phyloP scores from a whole-genome alignment of 2,113 vertebrate species.

The Poeciliopsis retropinna region DNA sequence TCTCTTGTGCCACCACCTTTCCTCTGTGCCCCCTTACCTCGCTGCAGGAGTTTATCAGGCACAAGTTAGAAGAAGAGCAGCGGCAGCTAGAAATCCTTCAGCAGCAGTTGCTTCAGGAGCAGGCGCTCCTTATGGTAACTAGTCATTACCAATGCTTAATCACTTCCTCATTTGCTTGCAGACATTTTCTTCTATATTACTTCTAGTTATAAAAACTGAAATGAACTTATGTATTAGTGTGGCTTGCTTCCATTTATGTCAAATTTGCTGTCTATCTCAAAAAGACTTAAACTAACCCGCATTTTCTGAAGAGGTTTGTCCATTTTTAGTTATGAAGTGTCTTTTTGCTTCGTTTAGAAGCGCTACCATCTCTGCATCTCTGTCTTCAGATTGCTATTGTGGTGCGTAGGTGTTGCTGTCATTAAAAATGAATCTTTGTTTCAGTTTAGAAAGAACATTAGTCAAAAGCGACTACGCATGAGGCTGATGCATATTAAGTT shows the following conservation, averaged over 20 bases:
- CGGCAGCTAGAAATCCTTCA: constrained; percentile 94
- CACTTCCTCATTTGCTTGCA: constrained; percentile 19
- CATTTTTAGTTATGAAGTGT: constrained; percentile 7
- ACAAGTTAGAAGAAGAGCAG: constrained; percentile 95
- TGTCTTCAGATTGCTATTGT: constrained; percentile 11
- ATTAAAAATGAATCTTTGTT: constrained; percentile 19
- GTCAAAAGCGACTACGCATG: neutral
- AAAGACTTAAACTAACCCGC: constrained; percentile 38
- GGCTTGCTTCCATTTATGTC: neutral
- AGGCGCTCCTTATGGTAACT: constrained; percentile 93
- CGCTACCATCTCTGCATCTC: constrained; percentile 5
- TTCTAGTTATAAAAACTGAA: neutral
- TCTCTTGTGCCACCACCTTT: constrained; percentile 27
- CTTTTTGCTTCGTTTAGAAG: constrained; percentile 4
- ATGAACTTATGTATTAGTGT: neutral
- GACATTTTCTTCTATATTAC: constrained; percentile 3
- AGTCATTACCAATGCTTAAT: constrained; percentile 23
- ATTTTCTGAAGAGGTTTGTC: constrained; percentile 23
- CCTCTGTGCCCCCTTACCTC: constrained; percentile 49
- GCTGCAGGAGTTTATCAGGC: constrained; percentile 91
- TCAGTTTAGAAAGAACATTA: neutral
- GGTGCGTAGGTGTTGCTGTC: constrained; percentile 9
- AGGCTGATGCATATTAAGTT: neutral
- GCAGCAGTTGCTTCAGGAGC: constrained; percentile 95
- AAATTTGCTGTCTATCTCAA: constrained; percentile 15